Evolutionary conservation across 2,888 invertebrate genomes (phyloP).

Genomic region (Eurois occulta): DNA sequence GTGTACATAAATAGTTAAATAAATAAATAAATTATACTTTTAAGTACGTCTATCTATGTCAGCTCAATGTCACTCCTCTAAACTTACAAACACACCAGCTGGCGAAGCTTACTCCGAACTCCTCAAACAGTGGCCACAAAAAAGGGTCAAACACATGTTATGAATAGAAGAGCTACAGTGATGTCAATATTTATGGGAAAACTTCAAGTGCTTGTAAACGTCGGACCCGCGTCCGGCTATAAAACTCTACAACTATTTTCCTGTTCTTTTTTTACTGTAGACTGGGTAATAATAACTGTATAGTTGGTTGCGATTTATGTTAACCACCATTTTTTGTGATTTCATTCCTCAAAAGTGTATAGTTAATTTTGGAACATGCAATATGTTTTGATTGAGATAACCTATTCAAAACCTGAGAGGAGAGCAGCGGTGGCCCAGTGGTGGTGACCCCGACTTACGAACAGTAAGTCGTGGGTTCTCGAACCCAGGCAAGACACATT

Average conservation of each 20-base stretch:
- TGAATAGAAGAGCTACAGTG: conserved; percentile 76
- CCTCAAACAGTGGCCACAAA: conserved; percentile 66
- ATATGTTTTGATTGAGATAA: no score
- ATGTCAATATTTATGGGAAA: conserved; percentile 80
- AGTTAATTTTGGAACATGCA: no score
- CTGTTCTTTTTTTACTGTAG: conserved; percentile 32
- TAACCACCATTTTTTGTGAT: neutral
- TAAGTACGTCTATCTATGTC: neutral
- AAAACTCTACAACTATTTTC: conserved; percentile 54
- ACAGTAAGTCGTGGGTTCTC: no score
- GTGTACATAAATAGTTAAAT: no score
- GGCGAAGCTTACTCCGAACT: conserved; percentile 26
- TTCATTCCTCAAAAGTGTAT: neutral
- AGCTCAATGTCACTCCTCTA: conserved; percentile 8
- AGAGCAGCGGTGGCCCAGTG: no score
- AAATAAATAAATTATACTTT: no score
- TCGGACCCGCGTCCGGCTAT: conserved; percentile 58
- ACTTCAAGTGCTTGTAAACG: conserved; percentile 73
- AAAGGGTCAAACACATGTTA: conserved; percentile 78
- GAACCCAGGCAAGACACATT: no score
- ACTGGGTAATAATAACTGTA: conserved; percentile 15
- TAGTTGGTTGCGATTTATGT: neutral
- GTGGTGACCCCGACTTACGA: no score
- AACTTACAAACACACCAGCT: conserved; percentile 26
- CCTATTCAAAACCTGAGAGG: neutral